These are phyloP conservation scores for Scelioninae gen. 1 DNA, from an alignment of 2,888 invertebrate species.

Conservation along the genomic window DNA sequence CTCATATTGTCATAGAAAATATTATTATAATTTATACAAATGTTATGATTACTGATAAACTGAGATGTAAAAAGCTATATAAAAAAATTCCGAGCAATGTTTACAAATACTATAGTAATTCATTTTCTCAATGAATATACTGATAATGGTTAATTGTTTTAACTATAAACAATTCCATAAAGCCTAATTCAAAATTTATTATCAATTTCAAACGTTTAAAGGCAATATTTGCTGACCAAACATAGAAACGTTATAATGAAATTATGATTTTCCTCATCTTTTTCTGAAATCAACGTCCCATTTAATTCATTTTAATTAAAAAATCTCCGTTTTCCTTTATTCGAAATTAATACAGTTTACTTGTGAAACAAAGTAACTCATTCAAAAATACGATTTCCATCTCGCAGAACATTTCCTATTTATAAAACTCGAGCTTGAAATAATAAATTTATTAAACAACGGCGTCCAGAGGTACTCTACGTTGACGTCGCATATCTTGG, in stretches of 20 bases:
- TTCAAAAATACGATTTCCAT: slow-evolving; percentile 22
- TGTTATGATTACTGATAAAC: too few species aligned
- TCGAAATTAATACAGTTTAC: slow-evolving; percentile 23
- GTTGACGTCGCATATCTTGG: slow-evolving; percentile 22
- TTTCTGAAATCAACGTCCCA: background rate
- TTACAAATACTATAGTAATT: too few species aligned
- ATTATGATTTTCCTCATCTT: background rate
- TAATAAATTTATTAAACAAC: slow-evolving; percentile 53
- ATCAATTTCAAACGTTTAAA: too few species aligned
- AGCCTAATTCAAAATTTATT: too few species aligned
- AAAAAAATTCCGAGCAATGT: too few species aligned
- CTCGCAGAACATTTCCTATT: background rate
- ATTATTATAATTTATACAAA: too few species aligned
- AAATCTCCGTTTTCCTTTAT: slow-evolving; percentile 8
- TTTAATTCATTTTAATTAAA: slow-evolving; percentile 9
- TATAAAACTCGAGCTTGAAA: slow-evolving; percentile 21
- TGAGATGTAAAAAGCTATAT: too few species aligned
- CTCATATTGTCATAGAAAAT: too few species aligned
- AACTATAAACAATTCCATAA: too few species aligned
- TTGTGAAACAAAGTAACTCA: slow-evolving; percentile 17
- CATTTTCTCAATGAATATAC: too few species aligned
- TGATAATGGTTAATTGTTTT: too few species aligned
- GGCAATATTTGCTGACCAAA: background rate
- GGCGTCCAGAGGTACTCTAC: slow-evolving; percentile 6
- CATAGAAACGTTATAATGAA: background rate